Conservation (phyloP, 2,888 invertebrate species). For the Drosophila formosana region DNA sequence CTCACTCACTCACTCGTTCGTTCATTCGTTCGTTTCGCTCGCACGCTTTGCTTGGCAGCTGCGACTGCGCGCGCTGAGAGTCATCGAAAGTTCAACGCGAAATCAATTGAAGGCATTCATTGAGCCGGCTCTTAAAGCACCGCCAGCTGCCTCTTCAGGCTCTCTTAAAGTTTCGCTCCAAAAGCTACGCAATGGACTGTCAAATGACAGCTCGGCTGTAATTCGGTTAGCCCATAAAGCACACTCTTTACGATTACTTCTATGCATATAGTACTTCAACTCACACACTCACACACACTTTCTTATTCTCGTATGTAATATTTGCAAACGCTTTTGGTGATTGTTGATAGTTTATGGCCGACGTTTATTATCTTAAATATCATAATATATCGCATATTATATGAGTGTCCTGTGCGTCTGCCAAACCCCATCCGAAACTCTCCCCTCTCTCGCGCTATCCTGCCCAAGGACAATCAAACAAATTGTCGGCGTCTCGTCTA, state of each 20-base stretch:
- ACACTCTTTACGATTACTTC: constrained; percentile 46
- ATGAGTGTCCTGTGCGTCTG: constrained; percentile 18
- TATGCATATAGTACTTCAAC: constrained; percentile 11
- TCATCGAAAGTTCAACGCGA: constrained; percentile 64
- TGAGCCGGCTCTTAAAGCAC: constrained; percentile 26
- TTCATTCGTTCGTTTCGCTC: not conserved
- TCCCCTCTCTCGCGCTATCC: not conserved
- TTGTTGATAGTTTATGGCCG: constrained; percentile 65
- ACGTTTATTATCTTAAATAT: constrained; percentile 69
- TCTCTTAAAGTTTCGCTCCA: constrained; percentile 31
- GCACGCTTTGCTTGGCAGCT: constrained; percentile 23
- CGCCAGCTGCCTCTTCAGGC: constrained; percentile 15
- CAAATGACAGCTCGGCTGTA: constrained; percentile 26
- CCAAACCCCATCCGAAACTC: constrained; percentile 5
- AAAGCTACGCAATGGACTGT: constrained; percentile 29
- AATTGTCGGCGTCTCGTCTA: constrained; percentile 36
- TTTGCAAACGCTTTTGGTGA: constrained; percentile 51
- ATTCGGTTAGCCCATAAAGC: constrained; percentile 35
- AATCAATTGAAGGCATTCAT: constrained; percentile 57
- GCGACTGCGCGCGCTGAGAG: constrained; percentile 59
- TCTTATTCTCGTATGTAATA: constrained; percentile 35
- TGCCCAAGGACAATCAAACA: constrained; percentile 55
- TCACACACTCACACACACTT: constrained; percentile 8
- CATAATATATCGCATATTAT: constrained; percentile 44
- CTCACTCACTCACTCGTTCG: not conserved